phyloP scores from a whole-genome alignment of 2,888 invertebrate genomes.

The Nudaria mundana region DNA sequence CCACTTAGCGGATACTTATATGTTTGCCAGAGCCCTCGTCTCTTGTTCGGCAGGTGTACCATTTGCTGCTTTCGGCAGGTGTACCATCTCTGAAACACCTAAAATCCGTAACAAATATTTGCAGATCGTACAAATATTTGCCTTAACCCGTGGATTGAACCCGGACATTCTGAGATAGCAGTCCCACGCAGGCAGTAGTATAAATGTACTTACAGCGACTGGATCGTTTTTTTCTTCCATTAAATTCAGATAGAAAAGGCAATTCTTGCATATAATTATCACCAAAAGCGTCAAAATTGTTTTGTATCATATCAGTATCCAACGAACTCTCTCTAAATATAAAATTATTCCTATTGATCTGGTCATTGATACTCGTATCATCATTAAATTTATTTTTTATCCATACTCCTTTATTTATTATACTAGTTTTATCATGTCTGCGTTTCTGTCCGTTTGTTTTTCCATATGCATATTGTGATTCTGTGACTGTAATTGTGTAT shows the following conservation, averaged over 20 bases:
- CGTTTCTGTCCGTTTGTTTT: conserved; percentile 42
- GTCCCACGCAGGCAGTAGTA: neutral
- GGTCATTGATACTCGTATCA: conserved; percentile 29
- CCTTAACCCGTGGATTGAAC: too few species aligned
- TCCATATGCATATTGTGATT: conserved; percentile 31
- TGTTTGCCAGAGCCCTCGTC: too few species aligned
- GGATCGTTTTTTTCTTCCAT: conserved; percentile 53
- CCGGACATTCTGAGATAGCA: too few species aligned
- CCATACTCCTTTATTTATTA: conserved; percentile 65
- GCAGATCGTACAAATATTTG: too few species aligned
- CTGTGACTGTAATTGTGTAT: conserved; percentile 8
- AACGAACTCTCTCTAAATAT: conserved; percentile 54
- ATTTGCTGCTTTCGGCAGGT: too few species aligned
- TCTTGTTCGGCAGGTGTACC: too few species aligned
- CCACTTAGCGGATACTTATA: too few species aligned
- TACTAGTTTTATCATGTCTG: conserved; percentile 53
- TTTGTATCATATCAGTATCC: conserved; percentile 52
- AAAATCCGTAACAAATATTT: too few species aligned
- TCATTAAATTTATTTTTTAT: conserved; percentile 32
- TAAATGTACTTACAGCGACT: conserved; percentile 43
- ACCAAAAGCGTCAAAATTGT: conserved; percentile 46
- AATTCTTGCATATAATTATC: conserved; percentile 35
- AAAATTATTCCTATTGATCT: conserved; percentile 38
- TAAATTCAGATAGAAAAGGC: conserved; percentile 42
- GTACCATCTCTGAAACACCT: too few species aligned